Percentiles rank a stretch among this genome's conserved stretches.
These are phyloP conservation scores for Ceriagrion tenellum DNA, from an alignment of 2,888 invertebrate genomes.

Conservation along the genomic window DNA sequence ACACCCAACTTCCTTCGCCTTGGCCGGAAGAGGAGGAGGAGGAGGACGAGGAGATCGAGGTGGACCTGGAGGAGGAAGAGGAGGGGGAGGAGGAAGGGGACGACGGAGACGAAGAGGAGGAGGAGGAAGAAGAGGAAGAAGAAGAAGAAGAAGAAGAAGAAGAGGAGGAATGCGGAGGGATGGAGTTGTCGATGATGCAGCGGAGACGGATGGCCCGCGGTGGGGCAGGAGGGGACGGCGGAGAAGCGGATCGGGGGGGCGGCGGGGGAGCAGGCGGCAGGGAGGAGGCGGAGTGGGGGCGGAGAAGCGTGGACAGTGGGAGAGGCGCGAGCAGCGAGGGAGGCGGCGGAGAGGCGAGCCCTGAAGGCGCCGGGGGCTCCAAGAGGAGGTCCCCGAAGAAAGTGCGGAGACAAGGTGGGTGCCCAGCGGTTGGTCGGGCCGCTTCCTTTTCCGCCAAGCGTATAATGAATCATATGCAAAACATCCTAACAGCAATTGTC, in stretches of 20 bases:
- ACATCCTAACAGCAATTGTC: too few relatives aligned
- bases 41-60: slow-evolving; percentile 73
- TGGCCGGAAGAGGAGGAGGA: slow-evolving; percentile 72
- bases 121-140: slow-evolving; percentile 60
- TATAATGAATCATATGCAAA: too few relatives aligned
- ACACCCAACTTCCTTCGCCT: slow-evolving; percentile 6
- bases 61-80: slow-evolving; percentile 69
- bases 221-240: neutral
- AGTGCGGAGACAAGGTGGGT: slow-evolving; percentile 42
- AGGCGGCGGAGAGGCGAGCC: slow-evolving; percentile 63
- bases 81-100: slow-evolving; percentile 57
- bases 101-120: slow-evolving; percentile 46
- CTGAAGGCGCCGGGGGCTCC: slow-evolving; percentile 11
- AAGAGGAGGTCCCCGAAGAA: slow-evolving; percentile 55
- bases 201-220: slow-evolving; percentile 6
- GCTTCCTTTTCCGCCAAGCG: too few relatives aligned
- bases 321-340: slow-evolving; percentile 68
- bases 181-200: slow-evolving; percentile 37
- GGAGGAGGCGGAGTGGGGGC: slow-evolving; percentile 48
- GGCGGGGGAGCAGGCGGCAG: neutral
- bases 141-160: slow-evolving; percentile 57
- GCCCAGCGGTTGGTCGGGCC: too few relatives aligned
- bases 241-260: slow-evolving; percentile 25
- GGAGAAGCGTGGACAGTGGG: slow-evolving; percentile 69
- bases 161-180: slow-evolving; percentile 28